Evolutionary conservation across 2,113 vertebrate genomes (phyloP).

Genomic region (Rhea americana): DNA sequence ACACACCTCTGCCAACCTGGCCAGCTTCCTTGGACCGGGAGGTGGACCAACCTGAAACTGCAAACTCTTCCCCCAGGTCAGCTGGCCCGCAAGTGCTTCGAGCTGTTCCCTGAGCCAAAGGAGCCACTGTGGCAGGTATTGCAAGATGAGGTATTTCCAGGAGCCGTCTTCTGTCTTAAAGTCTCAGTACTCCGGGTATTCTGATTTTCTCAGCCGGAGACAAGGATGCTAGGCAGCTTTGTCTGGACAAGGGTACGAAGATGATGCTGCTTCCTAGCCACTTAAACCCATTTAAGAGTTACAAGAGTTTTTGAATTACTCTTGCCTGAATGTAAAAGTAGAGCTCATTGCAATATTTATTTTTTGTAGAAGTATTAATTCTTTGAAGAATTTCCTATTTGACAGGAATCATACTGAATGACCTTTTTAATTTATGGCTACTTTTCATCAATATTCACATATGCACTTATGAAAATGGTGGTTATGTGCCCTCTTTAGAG

Average conservation of each 20-base stretch:
- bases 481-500: not conserved
- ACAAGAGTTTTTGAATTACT: not conserved
- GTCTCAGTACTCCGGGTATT: not conserved
- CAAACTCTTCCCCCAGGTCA: slow-evolving; percentile 86
- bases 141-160: not conserved
- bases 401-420: not conserved
- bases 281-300: not conserved
- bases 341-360: not conserved
- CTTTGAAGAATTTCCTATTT: not conserved
- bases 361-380: not conserved
- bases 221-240: not conserved
- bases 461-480: not conserved
- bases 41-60: slow-evolving; percentile 85
- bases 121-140: slow-evolving; percentile 90
- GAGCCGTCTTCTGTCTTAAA: not conserved
- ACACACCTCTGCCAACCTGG: slow-evolving; percentile 86
- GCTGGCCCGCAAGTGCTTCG: slow-evolving; percentile 89
- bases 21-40: slow-evolving; percentile 80
- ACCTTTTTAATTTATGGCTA: not conserved
- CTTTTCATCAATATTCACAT: not conserved
- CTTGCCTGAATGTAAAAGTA: not conserved
- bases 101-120: slow-evolving; percentile 89
- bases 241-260: not conserved
- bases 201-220: not conserved
- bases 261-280: not conserved